Evolutionary conservation across 2,797 vertebrate species (phyloP).

Genomic region (Anniella stebbinsi): DNA sequence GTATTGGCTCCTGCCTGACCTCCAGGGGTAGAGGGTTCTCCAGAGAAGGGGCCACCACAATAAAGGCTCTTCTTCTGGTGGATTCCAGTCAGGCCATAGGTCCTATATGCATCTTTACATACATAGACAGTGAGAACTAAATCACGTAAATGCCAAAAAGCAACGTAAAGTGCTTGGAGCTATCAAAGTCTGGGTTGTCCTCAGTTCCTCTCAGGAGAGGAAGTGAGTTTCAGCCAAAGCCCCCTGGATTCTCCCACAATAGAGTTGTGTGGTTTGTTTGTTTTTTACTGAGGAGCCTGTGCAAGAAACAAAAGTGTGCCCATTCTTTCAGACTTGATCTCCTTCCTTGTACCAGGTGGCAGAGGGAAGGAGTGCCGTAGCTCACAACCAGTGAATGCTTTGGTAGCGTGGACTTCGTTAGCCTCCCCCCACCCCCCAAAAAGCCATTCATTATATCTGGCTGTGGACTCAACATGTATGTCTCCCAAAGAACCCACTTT

Average conservation of each 20-base stretch:
- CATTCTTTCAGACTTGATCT: not conserved
- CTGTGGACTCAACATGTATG: not conserved
- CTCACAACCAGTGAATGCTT: not conserved
- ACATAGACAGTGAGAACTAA: not conserved
- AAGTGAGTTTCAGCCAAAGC: not conserved
- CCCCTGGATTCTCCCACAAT: not conserved
- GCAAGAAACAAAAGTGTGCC: not conserved
- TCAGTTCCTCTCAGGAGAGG: not conserved
- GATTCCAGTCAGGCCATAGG: too few relatives aligned
- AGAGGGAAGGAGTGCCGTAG: too few relatives aligned
- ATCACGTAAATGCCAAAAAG: not conserved
- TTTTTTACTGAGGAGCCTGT: not conserved
- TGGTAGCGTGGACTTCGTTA: too few relatives aligned
- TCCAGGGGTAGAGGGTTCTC: too few relatives aligned
- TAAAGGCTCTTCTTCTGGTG: too few relatives aligned
- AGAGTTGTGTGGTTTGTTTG: not conserved
- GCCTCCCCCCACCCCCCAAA: not conserved
- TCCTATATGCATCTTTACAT: not conserved
- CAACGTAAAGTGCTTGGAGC: not conserved
- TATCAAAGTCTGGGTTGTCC: not conserved
- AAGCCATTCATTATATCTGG: not conserved
- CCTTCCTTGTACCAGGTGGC: not conserved
- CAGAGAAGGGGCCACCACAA: too few relatives aligned
- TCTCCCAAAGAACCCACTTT: not conserved
- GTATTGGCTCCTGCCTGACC: too few relatives aligned